Evolutionary conservation across 2,888 invertebrate species (phyloP), one percentile per base, ranked within the genome.

Genomic region (Cyclophora punctaria): DNA sequence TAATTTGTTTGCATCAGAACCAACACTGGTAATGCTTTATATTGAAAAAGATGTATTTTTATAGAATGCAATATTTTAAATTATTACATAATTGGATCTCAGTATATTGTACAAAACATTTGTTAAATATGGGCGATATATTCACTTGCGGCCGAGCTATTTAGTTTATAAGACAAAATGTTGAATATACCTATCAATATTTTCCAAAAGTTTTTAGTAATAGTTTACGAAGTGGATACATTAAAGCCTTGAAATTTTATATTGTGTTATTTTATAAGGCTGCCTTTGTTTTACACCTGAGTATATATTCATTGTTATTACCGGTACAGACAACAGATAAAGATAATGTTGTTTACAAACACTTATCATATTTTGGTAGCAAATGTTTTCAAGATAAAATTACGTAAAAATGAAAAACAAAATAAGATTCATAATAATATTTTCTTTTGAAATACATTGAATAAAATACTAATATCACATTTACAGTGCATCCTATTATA

Each of bases 381-480:
- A 2, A 20, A 20, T 20, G 20, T 20, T 20, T 20, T 20, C 20
- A 2, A 20, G 20, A 35, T 34, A 7, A 34, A 5, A 35, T 44
- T 46, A 55, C 52, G 53, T 49, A 20, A 5, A 37, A 37, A 37
- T 37, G 37, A 37, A 37, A 37, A 48, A 46, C 53, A 46, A 47
- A 45, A 60, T 60, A 63, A 52, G 41, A 55, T 45, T 33, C 47
- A 49, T 51, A 60, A 49, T 64, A 61, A 67, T 62, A 53, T 63
- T 56, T 57, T 67, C 77, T 75, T 74, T 78, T 69, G 61, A 75
- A 69, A 69, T 78, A 78, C 67, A 76, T 65, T 62, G 64, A 69
- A 78, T 80, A 80, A 81, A 70, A 81, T 77, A 83, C 84, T 85
- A 87, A 76, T 86, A 87, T 87, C 86, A 87, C 86, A 87, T 81